Base-by-base conservation (phyloP, 2,113 vertebrate species). In the Lasiurus borealis region DNA sequence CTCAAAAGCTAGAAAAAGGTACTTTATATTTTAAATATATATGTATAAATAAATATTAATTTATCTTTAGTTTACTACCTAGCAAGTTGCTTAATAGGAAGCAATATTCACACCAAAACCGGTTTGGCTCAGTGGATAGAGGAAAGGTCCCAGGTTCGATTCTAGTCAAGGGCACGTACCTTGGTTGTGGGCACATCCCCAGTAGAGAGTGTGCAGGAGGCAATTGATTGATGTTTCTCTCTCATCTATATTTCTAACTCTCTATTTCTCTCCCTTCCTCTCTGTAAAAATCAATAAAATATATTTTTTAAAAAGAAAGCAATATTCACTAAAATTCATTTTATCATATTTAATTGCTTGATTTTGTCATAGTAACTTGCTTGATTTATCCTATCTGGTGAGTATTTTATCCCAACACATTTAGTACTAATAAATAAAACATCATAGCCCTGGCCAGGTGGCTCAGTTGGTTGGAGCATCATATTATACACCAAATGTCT, bases 311-410 rank as follows among this genome's bases (percentile, higher is more conserved):
- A 40, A 40, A 40, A 25, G 18, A 82, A 92, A 87, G 10, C 8
- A 90, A 52, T 88, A 82, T 78, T 93, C 9, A 88, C 4, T 64
- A 80, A 10, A 86, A 73, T 72, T 71, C 5, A 88, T 80, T 78
- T 73, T 83, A 88, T 71, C 48, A 85, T 66, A 87, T 80, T 23
- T 44, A 75, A 52, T 86, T 71, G 3, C 18, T 94, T 95, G 40
- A 50, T 81, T 92, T 93, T 75, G 19, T 93, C 44, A 73, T 23
- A 54, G 40, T 48, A 85, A 88, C 89, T 93, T 73, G 3, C 19
- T 77, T 94, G 29, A 23, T 68, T 95, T 78, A 52, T 8, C 12
- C 18, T 81, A 76, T 73, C 31, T 92, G 66, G 18, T 69, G 15
- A 85, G 62, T 88, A 73, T 23, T 71, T 90, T 73, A 57, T 71